Evolutionary conservation across 2,113 vertebrate genomes (phyloP).

Genomic region (Ptyas mucosa): DNA sequence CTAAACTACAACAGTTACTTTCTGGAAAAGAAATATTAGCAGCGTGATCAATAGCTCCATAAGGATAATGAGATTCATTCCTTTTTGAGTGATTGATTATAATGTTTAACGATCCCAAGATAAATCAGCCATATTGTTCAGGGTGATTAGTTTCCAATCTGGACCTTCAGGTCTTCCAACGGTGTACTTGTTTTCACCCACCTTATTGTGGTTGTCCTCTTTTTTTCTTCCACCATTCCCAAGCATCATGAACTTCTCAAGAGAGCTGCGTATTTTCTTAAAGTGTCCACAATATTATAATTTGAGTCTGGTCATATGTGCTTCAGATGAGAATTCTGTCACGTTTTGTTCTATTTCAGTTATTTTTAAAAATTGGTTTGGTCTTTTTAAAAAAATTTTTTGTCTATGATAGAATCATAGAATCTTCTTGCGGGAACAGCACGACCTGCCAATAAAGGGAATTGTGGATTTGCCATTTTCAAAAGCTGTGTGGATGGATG

Average conservation of each 20-base stretch:
- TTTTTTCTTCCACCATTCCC: not conserved
- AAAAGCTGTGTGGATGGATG: not conserved
- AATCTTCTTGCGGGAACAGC: not conserved
- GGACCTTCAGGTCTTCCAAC: not conserved
- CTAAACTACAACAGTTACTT: not conserved
- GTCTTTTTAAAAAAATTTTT: not conserved
- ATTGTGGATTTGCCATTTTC: not conserved
- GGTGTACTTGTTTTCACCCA: not conserved
- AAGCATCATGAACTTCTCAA: not conserved
- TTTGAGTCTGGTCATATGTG: not conserved
- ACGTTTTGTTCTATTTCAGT: not conserved
- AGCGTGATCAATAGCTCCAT: not conserved
- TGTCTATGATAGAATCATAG: not conserved
- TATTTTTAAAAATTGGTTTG: not conserved
- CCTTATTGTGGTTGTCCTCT: not conserved
- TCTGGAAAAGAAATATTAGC: not conserved
- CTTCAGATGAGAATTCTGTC: not conserved
- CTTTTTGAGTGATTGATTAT: not conserved
- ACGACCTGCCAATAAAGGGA: not conserved
- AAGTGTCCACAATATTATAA: not conserved
- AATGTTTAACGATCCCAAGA: not conserved
- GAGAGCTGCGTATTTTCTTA: not conserved
- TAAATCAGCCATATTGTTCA: not conserved
- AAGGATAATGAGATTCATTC: not conserved
- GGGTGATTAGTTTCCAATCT: not conserved